Evolutionary conservation across 1,140 invertebrate species (phyloP), one percentile per base, ranked within the genome.

Genomic region (Drosophila rhopaloa): DNA sequence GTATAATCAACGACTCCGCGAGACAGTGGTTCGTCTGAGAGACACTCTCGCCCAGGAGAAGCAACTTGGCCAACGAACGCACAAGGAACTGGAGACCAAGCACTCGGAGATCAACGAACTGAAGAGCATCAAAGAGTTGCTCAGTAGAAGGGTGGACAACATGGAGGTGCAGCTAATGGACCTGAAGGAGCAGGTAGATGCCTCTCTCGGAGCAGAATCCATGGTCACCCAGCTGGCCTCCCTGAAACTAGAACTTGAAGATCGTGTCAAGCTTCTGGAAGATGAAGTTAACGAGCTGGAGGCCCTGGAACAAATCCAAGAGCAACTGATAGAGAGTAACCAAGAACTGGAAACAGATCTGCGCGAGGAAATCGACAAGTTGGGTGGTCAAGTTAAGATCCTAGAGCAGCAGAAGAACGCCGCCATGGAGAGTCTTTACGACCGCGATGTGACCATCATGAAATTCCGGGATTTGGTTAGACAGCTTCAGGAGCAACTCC

Each of bases 161-260:
- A 94, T 98, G 93, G 97, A 98, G 88, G 95, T 95, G 65, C 97
- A 98, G 91, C 95, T 99, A 40, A 95, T 96, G 9, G 98, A 99
- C 93, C 59, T 91, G 96, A 91, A 91, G 19, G 90, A 91, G 50
- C 90, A 91, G 50, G 90, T 99, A 38, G 98, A 99, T 93, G 98
- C 98, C 5, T 98, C 98, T 1, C 93, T 99, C 13, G 98, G 99
- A 5, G 98, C 98, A 13, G 98, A 99, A 93, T 97, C 99, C 93
- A 99, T 99, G 98, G 98, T 99, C 1, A 98, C 99, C 82, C 95
- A 96, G 50, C 93, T 99, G 37, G 97, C 97, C 0, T 97, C 98
- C 73, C 96, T 97, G 82, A 99, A 99, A 93, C 94, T 99, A 90
- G 95, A 95, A 16, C 93, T 99, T 19, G 98, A 99, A 93, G 98